Conservation (phyloP, 2,113 vertebrate genomes). For the Bos taurus region DNA sequence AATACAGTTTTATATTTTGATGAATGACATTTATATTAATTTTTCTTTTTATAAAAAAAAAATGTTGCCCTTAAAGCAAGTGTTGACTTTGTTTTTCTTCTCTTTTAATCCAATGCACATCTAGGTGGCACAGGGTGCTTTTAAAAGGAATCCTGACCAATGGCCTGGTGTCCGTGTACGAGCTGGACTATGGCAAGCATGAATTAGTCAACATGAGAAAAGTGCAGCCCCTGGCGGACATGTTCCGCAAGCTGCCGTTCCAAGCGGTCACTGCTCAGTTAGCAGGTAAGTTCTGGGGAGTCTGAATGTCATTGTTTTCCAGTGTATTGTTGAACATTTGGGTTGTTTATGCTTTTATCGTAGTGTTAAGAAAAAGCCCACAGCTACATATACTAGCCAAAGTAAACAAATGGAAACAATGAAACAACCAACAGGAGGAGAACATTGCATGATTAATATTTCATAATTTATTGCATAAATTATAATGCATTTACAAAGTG, state of each 20-base stretch:
- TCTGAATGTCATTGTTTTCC: neutral
- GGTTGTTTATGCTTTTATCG: neutral
- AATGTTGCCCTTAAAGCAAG: neutral
- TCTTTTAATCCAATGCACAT: neutral
- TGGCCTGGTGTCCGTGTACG: constrained; percentile 89
- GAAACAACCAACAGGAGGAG: neutral
- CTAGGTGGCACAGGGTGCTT: constrained; percentile 93
- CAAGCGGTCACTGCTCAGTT: constrained; percentile 92
- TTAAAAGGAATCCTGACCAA: constrained; percentile 90
- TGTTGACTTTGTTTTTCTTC: neutral
- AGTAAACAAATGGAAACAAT: neutral
- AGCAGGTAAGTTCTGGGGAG: constrained; percentile 83
- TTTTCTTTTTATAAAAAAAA: neutral
- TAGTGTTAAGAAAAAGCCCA: neutral
- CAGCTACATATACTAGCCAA: neutral
- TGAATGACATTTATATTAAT: neutral
- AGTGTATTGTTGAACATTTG: neutral
- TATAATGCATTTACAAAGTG: neutral
- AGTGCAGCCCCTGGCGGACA: constrained; percentile 84
- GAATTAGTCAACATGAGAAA: constrained; percentile 85
- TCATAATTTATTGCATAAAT: neutral
- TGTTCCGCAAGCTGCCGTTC: constrained; percentile 92
- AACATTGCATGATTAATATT: neutral
- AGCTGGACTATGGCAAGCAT: constrained; percentile 93
- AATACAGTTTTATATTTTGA: neutral